phyloP scores from a whole-genome alignment of 2,113 vertebrate genomes.

The Daphoenositta chrysoptera region DNA sequence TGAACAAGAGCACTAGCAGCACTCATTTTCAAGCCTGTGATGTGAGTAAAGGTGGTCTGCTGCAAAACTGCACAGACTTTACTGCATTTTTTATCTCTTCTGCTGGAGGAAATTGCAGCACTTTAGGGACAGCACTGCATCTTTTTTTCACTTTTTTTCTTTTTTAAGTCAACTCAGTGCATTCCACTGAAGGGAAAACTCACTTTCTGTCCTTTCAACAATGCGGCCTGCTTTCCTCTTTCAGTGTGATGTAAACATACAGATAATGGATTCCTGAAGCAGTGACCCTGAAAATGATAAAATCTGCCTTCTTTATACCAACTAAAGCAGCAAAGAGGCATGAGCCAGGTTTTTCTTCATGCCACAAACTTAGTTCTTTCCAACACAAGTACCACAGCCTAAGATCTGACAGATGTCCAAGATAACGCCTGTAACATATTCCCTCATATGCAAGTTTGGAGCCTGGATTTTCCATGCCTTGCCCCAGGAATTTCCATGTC shows the following conservation, averaged over 20 bases:
- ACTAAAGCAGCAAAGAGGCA: background rate
- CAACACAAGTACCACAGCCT: background rate
- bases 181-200: conserved; percentile 19
- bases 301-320: conserved; percentile 18
- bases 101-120: background rate
- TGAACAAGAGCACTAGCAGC: background rate
- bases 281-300: conserved; percentile 39
- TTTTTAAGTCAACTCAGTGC: background rate
- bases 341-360: background rate
- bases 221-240: background rate
- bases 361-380: background rate
- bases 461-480: background rate
- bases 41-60: background rate
- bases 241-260: conserved; percentile 36
- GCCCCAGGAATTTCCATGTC: background rate
- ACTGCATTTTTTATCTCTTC: conserved; percentile 1
- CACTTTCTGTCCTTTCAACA: conserved; percentile 28
- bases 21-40: background rate
- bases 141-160: background rate
- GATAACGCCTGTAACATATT: background rate
- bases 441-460: background rate
- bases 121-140: background rate
- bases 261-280: conserved; percentile 46
- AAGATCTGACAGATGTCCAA: background rate
- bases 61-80: background rate